These are phyloP conservation scores for Orbicella faveolata DNA, from an alignment of 64 coral and sea anemone genomes.

Conservation along the genomic window DNA sequence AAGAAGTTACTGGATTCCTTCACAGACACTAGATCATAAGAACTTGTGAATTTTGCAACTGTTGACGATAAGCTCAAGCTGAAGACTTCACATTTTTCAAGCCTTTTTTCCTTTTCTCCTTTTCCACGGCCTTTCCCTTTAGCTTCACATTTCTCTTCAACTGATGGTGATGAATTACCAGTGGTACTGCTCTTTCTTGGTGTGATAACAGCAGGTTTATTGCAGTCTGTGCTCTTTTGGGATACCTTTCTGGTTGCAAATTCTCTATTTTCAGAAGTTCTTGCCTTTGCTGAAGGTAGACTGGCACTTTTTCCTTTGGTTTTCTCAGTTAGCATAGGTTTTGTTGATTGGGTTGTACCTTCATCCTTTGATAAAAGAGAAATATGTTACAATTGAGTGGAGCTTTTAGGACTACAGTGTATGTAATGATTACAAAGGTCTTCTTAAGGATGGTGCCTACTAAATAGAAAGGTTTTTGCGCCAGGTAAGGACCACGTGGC, in stretches of 20 bases:
- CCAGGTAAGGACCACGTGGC: too few relatives aligned
- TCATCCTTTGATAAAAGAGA: neutral
- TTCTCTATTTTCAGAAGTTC: neutral
- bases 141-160: neutral
- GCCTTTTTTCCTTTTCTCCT: neutral
- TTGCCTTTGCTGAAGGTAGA: neutral
- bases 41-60: slow-evolving; percentile 12
- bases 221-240: neutral
- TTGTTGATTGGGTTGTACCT: too few relatives aligned
- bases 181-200: neutral
- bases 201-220: neutral
- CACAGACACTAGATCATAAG: neutral
- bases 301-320: neutral
- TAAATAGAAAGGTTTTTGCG: too few relatives aligned
- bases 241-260: neutral
- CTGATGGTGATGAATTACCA: neutral
- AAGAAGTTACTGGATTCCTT: neutral
- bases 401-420: too few relatives aligned
- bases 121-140: neutral
- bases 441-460: too few relatives aligned
- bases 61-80: slow-evolving; percentile 11
- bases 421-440: too few relatives aligned
- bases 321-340: neutral
- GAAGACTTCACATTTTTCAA: slow-evolving; percentile 7
- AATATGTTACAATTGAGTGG: neutral